phyloP scores from a whole-genome alignment of 2,797 vertebrate genomes.

The Glyptemys insculpta region DNA sequence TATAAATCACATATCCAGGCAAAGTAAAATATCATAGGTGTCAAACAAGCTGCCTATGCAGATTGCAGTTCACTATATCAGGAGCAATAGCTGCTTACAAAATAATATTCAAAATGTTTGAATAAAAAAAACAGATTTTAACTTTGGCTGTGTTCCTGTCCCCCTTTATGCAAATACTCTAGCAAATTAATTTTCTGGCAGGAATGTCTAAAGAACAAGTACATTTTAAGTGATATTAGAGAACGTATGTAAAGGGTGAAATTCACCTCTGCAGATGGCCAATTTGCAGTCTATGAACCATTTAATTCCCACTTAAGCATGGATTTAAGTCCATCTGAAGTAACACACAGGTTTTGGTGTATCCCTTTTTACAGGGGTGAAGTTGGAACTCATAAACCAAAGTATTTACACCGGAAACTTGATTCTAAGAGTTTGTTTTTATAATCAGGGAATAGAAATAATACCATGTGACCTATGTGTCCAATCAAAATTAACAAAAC shows the following conservation, averaged over 20 bases:
- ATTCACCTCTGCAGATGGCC: not conserved
- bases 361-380: not conserved
- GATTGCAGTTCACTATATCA: not conserved
- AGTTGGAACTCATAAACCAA: not conserved
- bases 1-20: slow-evolving; percentile 10
- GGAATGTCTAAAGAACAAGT: not conserved
- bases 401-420: not conserved
- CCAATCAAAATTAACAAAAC: not conserved
- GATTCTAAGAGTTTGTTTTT: not conserved
- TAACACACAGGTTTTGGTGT: not conserved
- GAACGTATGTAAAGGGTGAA: not conserved
- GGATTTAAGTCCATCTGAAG: not conserved
- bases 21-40: not conserved
- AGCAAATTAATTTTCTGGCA: not conserved
- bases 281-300: not conserved
- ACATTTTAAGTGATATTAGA: not conserved
- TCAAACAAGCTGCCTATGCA: not conserved
- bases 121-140: not conserved
- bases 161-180: not conserved
- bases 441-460: not conserved
- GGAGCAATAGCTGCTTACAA: not conserved
- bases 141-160: not conserved
- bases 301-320: not conserved
- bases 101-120: not conserved
- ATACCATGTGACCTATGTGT: not conserved